Evolutionary conservation across 2,113 vertebrate species (phyloP), one percentile per base, ranked within the genome.

Genomic region (Ivindomyrus marchei): DNA sequence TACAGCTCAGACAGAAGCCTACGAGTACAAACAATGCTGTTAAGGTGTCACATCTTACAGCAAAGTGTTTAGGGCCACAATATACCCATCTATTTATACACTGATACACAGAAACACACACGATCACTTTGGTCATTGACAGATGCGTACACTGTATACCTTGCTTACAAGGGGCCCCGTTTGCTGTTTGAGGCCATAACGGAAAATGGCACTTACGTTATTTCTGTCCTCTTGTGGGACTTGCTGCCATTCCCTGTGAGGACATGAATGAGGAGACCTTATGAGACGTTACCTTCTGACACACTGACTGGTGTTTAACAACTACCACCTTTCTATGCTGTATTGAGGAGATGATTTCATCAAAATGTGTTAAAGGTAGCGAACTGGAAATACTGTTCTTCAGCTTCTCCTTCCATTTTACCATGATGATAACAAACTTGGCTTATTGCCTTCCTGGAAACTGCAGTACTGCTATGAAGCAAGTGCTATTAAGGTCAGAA

Each of bases 1-100:
- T 99, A 99, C 88, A 99, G 96, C 95, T 97, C 97, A 46, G 98
- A 98, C 93, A 99, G 94, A 88, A 98, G 94, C 92, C 95, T 97
- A 53, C 39, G 10, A 84, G 42, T 10, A 83, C 1, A 80, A 11
- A 39, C 66, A 36, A 17, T 47, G 50, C 47, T 21, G 8, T 74
- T 45, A 70, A 24, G 5, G 39, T 46, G n/a, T 42, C 39, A 3
- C 42, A 83, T 83, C 15, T 83, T 17, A 62, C 42, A 42, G 39
- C n/a, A 74, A 45, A 77, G 15, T 42, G 74, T 36, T 74, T 74
- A 31, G 27, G 66, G 66, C 27, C 27, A 31, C 27, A 70, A 70
- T 13, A 53, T 42, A 39, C 46, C 70, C 52, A 19, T 42, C 46
- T 39, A 24, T 50, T 39, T 3, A 84, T 17, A 27, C 77, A 89